Conservation (phyloP, 1,140 invertebrate species). For the Odontomachus brunneus region DNA sequence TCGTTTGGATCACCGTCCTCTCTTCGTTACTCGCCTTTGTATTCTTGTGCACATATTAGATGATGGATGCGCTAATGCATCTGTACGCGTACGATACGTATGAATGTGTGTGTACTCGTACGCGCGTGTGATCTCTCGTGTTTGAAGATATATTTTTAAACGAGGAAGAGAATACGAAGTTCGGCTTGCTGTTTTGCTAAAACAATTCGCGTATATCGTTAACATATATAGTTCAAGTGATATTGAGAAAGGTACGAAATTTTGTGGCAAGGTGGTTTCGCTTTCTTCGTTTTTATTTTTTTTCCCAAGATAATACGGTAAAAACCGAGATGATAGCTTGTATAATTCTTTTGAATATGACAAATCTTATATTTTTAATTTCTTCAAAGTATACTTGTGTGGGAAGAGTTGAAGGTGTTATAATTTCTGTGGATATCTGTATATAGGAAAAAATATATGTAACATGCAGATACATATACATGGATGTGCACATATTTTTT, state of each 20-base stretch:
- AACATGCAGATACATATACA: too few relatives aligned
- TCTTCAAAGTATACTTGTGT: too few relatives aligned
- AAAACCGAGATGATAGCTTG: too few relatives aligned
- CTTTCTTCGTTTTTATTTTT: too few relatives aligned
- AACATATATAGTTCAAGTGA: not conserved
- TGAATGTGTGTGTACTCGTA: not conserved
- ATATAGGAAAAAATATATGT: too few relatives aligned
- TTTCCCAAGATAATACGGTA: too few relatives aligned
- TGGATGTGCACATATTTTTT: too few relatives aligned
- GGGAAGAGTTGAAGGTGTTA: too few relatives aligned
- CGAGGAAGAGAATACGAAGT: not conserved
- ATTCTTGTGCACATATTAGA: slow-evolving; percentile 26
- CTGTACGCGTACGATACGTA: not conserved
- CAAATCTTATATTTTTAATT: too few relatives aligned
- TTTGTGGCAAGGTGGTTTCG: not conserved
- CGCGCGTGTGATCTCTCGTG: not conserved
- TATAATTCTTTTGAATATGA: too few relatives aligned
- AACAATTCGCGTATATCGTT: not conserved
- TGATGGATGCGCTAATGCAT: slow-evolving; percentile 1
- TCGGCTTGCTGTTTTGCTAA: not conserved
- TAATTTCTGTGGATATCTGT: too few relatives aligned
- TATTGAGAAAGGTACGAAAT: not conserved
- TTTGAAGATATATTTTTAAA: slow-evolving; percentile 56
- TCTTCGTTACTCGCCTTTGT: slow-evolving; percentile 15
- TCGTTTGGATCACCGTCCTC: not conserved